phyloP scores from a whole-genome alignment of 2,113 vertebrate species.

The Vulpes lagopus region DNA sequence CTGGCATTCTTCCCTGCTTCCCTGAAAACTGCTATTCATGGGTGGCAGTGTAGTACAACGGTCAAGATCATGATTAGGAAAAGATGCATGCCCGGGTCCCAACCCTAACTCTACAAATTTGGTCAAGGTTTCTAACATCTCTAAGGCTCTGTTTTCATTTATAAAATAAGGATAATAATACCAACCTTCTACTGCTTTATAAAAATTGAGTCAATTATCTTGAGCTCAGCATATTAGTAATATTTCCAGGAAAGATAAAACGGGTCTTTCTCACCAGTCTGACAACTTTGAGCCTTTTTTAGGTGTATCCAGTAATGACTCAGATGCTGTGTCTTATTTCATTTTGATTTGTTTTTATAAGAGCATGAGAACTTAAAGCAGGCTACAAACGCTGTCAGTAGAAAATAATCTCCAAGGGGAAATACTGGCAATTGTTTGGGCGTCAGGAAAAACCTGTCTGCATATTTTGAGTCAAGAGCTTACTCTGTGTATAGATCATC shows the following conservation, averaged over 20 bases:
- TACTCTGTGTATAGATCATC: neutral
- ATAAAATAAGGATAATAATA: conserved; percentile 21
- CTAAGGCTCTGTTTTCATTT: neutral
- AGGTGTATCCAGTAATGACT: conserved; percentile 50
- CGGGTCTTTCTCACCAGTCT: conserved; percentile 13
- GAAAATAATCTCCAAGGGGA: conserved; percentile 48
- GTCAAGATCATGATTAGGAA: neutral
- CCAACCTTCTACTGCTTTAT: neutral
- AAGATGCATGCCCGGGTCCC: neutral
- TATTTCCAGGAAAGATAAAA: conserved; percentile 39
- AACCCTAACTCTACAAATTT: neutral
- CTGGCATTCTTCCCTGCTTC: neutral
- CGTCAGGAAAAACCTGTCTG: conserved; percentile 2
- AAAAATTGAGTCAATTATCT: conserved; percentile 46
- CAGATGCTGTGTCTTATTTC: conserved; percentile 52
- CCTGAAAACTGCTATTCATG: neutral
- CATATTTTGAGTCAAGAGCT: conserved; percentile 46
- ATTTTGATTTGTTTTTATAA: conserved; percentile 73
- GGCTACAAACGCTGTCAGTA: conserved; percentile 62
- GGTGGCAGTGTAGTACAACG: too few relatives aligned
- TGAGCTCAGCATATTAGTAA: conserved; percentile 17
- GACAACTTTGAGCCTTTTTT: conserved; percentile 40
- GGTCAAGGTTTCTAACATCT: neutral
- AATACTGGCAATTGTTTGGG: conserved; percentile 31
- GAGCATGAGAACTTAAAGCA: conserved; percentile 46